Base-by-base conservation (phyloP, 2,888 invertebrate species). In the Sturmia bella region DNA sequence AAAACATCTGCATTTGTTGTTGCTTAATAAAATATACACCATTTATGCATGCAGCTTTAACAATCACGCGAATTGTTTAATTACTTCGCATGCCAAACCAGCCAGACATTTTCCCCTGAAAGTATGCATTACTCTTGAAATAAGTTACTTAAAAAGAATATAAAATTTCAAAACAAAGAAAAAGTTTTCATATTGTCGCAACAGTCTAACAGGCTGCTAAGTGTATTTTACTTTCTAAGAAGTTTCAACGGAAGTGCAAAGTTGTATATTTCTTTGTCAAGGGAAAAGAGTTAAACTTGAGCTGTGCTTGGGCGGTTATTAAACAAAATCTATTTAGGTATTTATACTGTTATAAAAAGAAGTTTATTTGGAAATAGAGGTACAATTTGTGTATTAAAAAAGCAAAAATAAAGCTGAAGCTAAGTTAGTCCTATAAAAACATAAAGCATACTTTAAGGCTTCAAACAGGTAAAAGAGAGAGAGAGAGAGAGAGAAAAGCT, bases 21-120 rank as follows among this genome's bases (percentile, higher is more conserved):
- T 50, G 48, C 13, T 27, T 41, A 63, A 41, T 54, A 50, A 45
- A 72, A 81, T 76, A 69, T 59, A 77, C 59, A 41, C 37, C 11
- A 57, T 2, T 69, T 64, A 70, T 78, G 52, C 81, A 82, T 64
- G 73, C 68, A 74, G 41, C 41, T 57, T 57, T 50, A 21, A 12
- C 21, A 64, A 74, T 50, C 81, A 77, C 69, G 74, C 77, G 74
- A 82, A 78, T 69, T 74, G 69, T 43, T 77, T 77, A 82, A 82
- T 82, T 82, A 74, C 81, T 82, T 57, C 12, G 59, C 43, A 39
- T 43, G 43, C 39, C 39, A 63, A 19, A 45, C 56, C 41, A 27
- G 13, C 27, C 52, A 9, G 39, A 9, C 39, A 41, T 6, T 43
- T 32, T 13, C 15, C 9, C 74, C 64, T 64, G 24, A 75, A 80